Base-by-base conservation (phyloP, 1,140 invertebrate genomes). In the Thalassaphorura encarpata region DNA sequence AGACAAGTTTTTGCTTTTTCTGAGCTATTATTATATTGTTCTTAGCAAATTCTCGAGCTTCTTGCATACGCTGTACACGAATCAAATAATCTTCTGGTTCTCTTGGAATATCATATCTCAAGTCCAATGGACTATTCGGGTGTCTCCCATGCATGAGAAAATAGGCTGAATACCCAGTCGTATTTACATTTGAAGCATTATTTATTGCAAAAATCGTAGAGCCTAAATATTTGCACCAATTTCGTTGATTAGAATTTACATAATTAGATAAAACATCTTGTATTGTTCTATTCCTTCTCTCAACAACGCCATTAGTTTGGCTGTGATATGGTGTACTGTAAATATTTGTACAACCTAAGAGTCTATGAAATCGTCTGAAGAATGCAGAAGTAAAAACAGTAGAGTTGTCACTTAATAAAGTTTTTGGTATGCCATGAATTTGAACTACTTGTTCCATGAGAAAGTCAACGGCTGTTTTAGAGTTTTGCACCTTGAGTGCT, bases 241-340 rank as follows among this genome's bases (percentile, higher is more conserved):
- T 19, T 18, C 3, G n/a, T 26, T 49, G 47, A 18, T 4, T n/a
- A 4, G 29, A 5, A 21, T 24, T 24, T 18, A 26, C 15, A 24
- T 58, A 52, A 52, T 11, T 43, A 6, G 49, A 28, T 3, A 68
- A 41, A 13, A 56, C 36, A 21, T 52, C 42, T 16, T 48, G 27
- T 24, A 67, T 46, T 3, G 58, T 66, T 26, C 24, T 39, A 55
- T 68, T 67, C 6, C 42, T 41, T 19, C 64, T 45, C 39, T 68
- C 66, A n/a, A 41, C 45, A 43, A 58, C 28, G 8, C 66, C 67
- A 36, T 68, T 65, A 6, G 58, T 61, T 45, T 61, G 52, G 19
- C 62, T 46, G 28, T 61, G 54, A 19, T 63, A 56, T n/a, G 58
- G 39, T 6, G 54, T 50, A 1, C 56, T 54, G 5, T 53, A 24